A percentile compares a stretch with the other conserved stretches of the same genome.
phyloP scores from a whole-genome alignment of 2,113 vertebrate genomes.

The Piaya cayana region DNA sequence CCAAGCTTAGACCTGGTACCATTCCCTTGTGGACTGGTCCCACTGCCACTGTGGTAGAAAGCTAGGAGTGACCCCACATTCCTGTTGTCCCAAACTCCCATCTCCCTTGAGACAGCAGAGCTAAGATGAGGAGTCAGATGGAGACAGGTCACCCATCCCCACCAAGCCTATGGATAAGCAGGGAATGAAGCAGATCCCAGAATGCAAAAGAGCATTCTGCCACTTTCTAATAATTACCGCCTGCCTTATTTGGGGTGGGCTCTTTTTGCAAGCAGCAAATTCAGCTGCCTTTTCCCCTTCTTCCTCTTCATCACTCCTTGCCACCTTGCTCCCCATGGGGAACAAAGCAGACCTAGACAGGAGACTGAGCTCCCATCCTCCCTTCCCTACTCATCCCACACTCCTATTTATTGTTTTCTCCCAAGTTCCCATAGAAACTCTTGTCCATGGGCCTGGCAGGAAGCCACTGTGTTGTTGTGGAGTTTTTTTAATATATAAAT shows the following conservation, averaged over 20 bases:
- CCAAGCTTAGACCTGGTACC: rapidly evolving
- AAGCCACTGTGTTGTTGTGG: constrained; percentile 43
- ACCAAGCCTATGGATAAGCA: rapidly evolving
- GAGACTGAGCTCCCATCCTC: constrained; percentile 2
- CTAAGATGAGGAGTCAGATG: not conserved
- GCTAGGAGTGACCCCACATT: not conserved
- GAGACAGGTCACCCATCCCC: not conserved
- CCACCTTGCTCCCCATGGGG: not conserved
- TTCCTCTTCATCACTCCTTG: rapidly evolving
- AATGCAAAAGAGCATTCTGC: not conserved
- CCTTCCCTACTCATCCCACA: constrained; percentile 1
- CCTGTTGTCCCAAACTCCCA: not conserved
- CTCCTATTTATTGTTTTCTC: constrained; percentile 70
- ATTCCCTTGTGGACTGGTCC: not conserved
- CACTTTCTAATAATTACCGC: rapidly evolving
- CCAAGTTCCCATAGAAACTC: constrained; percentile 62
- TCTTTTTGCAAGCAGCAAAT: not conserved
- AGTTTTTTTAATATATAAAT: constrained; percentile 59
- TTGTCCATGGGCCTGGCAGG: constrained; percentile 62
- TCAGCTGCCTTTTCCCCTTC: not conserved
- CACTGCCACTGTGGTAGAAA: not conserved
- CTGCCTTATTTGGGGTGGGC: not conserved
- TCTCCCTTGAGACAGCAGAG: not conserved
- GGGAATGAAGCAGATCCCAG: not conserved
- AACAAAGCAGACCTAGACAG: not conserved